phyloP scores from a whole-genome alignment of 2,113 vertebrate species.

The Ibidorhyncha struthersii region DNA sequence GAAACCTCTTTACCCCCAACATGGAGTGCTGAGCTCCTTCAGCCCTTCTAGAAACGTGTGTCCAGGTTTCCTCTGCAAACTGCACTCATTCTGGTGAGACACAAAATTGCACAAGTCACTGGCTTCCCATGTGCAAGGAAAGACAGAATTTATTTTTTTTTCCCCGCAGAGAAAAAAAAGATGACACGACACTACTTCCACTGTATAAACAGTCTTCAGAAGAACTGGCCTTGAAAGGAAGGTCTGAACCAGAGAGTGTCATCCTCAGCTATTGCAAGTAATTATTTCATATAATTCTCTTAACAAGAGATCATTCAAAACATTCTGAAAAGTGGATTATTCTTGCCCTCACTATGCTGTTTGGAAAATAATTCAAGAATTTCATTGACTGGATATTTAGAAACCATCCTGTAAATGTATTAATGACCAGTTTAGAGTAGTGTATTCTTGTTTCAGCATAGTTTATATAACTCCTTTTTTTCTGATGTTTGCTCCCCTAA shows the following conservation, averaged over 20 bases:
- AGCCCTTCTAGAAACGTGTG: neutral
- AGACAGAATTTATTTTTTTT: neutral
- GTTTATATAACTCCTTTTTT: neutral
- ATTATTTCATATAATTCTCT: neutral
- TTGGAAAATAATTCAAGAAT: neutral
- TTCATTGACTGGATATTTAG: neutral
- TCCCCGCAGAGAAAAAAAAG: accelerated
- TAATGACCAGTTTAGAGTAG: neutral
- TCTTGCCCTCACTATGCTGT: neutral
- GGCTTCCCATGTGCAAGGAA: neutral
- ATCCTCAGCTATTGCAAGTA: neutral
- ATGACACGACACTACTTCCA: neutral
- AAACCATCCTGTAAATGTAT: neutral
- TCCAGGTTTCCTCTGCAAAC: neutral
- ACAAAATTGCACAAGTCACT: neutral
- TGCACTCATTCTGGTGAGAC: neutral
- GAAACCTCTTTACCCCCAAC: neutral
- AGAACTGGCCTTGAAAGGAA: neutral
- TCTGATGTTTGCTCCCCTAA: neutral
- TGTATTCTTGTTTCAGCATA: neutral
- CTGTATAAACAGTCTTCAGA: neutral
- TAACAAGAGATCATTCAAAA: neutral
- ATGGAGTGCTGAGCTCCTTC: neutral
- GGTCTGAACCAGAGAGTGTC: neutral
- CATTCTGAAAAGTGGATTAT: neutral